Conservation (phyloP, 92 coral and sea anemone genomes). For the Diadumene lineata region DNA sequence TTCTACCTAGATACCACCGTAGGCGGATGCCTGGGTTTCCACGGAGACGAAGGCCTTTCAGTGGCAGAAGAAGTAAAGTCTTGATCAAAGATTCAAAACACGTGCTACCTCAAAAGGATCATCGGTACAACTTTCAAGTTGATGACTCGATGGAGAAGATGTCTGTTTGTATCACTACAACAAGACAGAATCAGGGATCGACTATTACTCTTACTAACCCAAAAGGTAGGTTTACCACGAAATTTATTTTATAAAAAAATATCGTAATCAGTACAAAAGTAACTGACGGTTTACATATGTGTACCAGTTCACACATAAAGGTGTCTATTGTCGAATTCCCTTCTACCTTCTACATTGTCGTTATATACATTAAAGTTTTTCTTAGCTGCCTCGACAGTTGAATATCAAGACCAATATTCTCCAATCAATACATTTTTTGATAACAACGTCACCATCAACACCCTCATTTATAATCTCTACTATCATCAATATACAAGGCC, state of each 20-base stretch:
- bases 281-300: neutral
- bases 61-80: too few relatives aligned
- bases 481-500: too few relatives aligned
- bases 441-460: too few relatives aligned
- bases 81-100: too few relatives aligned
- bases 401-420: too few relatives aligned
- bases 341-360: too few relatives aligned
- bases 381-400: neutral
- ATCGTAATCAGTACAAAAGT: neutral
- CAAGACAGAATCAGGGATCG: slow-evolving; percentile 28
- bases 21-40: too few relatives aligned
- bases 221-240: slow-evolving; percentile 12
- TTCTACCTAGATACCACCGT: too few relatives aligned
- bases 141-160: slow-evolving; percentile 85
- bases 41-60: too few relatives aligned
- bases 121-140: slow-evolving; percentile 52
- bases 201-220: slow-evolving; percentile 42
- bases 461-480: too few relatives aligned
- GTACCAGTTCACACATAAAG: neutral
- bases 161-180: slow-evolving; percentile 41
- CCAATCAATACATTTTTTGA: too few relatives aligned
- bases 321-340: neutral
- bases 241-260: too few relatives aligned
- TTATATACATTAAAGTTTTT: neutral
- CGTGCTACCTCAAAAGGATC: neutral